phyloP scores from a whole-genome alignment of 2,888 invertebrate genomes.

The Amiota minor region DNA sequence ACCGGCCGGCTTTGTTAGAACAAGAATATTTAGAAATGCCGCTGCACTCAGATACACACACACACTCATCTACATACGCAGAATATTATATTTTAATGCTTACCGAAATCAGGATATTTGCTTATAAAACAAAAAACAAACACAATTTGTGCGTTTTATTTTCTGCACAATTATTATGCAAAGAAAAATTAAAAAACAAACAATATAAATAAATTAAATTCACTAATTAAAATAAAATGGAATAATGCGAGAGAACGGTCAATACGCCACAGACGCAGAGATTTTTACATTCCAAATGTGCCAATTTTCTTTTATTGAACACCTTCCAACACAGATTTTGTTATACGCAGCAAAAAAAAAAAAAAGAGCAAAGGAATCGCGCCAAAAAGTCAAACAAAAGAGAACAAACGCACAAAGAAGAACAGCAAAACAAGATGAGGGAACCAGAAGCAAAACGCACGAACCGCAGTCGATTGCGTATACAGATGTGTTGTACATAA shows the following conservation, averaged over 20 bases:
- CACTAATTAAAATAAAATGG: not conserved
- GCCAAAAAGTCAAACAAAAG: constrained; percentile 64
- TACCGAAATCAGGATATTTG: too few species aligned
- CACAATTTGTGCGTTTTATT: too few species aligned
- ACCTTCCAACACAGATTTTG: constrained; percentile 17
- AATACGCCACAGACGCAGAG: too few species aligned
- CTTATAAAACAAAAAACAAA: too few species aligned
- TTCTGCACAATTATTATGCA: not conserved
- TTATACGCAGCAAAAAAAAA: not conserved
- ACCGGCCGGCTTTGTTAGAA: not conserved
- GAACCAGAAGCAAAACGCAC: too few species aligned
- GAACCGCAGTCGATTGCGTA: not conserved
- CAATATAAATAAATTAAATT: not conserved
- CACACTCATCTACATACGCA: not conserved
- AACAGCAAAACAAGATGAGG: constrained; percentile 28
- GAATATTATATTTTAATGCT: too few species aligned
- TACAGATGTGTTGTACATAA: not conserved
- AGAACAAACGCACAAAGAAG: constrained; percentile 28
- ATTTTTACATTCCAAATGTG: too few species aligned
- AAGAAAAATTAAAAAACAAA: constrained; percentile 11
- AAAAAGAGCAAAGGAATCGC: constrained; percentile 55
- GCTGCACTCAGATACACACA: constrained; percentile 5
- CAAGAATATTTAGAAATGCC: constrained; percentile 3
- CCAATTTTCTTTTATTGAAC: too few species aligned
- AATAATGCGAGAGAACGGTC: too few species aligned